Base-by-base conservation (phyloP, 2,888 invertebrate genomes). In the Carterocephalus palaemon region DNA sequence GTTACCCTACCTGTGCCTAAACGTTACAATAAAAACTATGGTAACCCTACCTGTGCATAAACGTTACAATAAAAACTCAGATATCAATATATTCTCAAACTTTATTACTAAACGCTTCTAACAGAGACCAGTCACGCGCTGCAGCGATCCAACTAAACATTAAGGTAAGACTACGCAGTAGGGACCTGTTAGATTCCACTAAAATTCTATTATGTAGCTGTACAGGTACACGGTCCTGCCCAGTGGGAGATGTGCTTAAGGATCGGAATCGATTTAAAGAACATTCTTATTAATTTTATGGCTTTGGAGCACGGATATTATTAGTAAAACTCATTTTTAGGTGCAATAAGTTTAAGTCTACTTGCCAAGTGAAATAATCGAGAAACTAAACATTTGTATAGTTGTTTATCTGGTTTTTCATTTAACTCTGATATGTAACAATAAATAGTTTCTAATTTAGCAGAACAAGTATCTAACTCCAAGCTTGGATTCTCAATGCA, bases 71-170 rank as follows among this genome's bases (percentile, higher is more conserved):
- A 24, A 36, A 24, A 23, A 15, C 24, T 34, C 2, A 23, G 10
- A 10, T 24, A 36, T 15, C 36, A 2, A 24, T 36, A 37, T 43
- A 31, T 52, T 39, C 36, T 46, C 48, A 32, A 52, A 54, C 32
- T 58, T 58, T 58, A 59, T 55, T 12, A 9, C 15, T 26, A 31
- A 17, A 28, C 29, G 15, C 12, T 23, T 42, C 54, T 69, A 69
- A 70, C 67, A 66, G 62, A 59, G 57, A 48, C 57, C 20, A 60
- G 64, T 63, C 71, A 72, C 71, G 71, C 67, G 52, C 51, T 42
- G 40, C 22, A 48, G 60, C 34, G 57, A 53, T 57, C 41, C 33
- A 32, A 29, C 8, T 17, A 29, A 34, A 28, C 32, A 48, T 54
- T 46, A 60, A 53, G 56, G 52, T 39, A 24, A 34, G 41, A 58